phyloP scores from a whole-genome alignment of 2,797 vertebrate species.

The Mastacembelus armatus region DNA sequence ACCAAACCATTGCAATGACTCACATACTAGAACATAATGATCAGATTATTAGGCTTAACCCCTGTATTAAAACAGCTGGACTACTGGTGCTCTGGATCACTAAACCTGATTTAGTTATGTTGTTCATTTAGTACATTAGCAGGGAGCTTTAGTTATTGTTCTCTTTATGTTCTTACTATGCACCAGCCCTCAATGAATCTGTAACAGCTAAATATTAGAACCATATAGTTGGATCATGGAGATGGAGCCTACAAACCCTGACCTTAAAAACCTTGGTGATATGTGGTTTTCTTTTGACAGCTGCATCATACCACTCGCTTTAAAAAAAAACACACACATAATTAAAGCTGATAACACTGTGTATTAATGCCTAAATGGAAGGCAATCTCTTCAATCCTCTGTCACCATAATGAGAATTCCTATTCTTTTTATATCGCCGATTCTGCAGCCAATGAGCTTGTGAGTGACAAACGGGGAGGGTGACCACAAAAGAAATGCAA shows the following conservation, averaged over 20 bases:
- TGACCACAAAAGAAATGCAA: not conserved
- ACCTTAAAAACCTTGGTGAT: not conserved
- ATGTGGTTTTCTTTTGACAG: not conserved
- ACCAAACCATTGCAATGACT: slow-evolving; percentile 7
- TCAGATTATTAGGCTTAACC: not conserved
- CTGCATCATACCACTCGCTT: not conserved
- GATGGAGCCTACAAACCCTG: not conserved
- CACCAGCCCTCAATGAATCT: not conserved
- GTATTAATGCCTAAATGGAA: slow-evolving; percentile 51
- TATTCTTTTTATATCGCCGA: slow-evolving; percentile 57
- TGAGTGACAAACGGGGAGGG: slow-evolving; percentile 3
- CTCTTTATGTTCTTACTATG: not conserved
- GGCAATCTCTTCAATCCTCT: slow-evolving; percentile 55
- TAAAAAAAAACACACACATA: too few relatives aligned
- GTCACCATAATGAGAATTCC: slow-evolving; percentile 66
- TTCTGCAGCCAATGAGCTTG: slow-evolving; percentile 30
- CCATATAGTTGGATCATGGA: too few relatives aligned
- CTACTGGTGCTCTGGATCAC: not conserved
- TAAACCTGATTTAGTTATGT: not conserved
- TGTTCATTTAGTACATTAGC: not conserved
- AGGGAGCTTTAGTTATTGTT: not conserved
- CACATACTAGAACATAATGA: not conserved
- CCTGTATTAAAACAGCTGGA: too few relatives aligned
- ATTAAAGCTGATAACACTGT: slow-evolving; percentile 51
- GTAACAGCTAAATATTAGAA: not conserved